Conservation (phyloP, 2,797 vertebrate genomes). For the Hippocampus kuda region DNA sequence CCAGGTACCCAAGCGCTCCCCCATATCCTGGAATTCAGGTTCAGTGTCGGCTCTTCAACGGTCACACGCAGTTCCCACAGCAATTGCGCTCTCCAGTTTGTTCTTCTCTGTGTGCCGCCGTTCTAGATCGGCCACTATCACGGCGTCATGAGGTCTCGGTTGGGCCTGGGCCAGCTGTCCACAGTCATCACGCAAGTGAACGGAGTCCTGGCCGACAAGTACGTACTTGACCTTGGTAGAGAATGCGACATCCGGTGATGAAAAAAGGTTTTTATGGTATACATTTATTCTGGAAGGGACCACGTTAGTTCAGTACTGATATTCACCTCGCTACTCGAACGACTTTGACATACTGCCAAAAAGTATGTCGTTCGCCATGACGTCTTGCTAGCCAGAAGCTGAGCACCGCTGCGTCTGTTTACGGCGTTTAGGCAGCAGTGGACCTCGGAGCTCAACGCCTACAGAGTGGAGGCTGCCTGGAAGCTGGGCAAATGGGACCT, state of each 20-base stretch:
- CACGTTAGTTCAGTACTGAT: no score
- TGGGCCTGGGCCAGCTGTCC: conserved; percentile 93
- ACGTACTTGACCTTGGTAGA: neutral
- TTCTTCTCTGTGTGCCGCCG: conserved; percentile 4
- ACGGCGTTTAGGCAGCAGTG: conserved; percentile 74
- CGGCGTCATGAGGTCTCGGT: conserved; percentile 94
- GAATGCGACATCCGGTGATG: neutral
- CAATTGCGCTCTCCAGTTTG: no score
- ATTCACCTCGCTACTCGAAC: no score
- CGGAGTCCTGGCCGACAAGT: conserved; percentile 91
- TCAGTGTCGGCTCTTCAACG: neutral
- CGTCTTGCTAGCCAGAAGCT: neutral
- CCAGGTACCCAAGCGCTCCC: conserved; percentile 65
- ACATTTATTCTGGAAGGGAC: no score
- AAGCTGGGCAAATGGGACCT: conserved; percentile 93
- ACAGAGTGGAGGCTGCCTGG: conserved; percentile 97
- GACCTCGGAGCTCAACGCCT: conserved; percentile 90
- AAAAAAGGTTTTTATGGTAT: no score
- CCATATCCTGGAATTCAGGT: neutral
- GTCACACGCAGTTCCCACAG: neutral
- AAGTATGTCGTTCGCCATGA: no score
- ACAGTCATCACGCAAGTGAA: conserved; percentile 96
- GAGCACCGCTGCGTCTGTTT: neutral
- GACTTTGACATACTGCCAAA: no score
- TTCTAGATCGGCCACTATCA: conserved; percentile 90